Evolutionary conservation across 1,140 invertebrate species (phyloP), one percentile per base, ranked within the genome.

Genomic region (Argopecten irradians): DNA sequence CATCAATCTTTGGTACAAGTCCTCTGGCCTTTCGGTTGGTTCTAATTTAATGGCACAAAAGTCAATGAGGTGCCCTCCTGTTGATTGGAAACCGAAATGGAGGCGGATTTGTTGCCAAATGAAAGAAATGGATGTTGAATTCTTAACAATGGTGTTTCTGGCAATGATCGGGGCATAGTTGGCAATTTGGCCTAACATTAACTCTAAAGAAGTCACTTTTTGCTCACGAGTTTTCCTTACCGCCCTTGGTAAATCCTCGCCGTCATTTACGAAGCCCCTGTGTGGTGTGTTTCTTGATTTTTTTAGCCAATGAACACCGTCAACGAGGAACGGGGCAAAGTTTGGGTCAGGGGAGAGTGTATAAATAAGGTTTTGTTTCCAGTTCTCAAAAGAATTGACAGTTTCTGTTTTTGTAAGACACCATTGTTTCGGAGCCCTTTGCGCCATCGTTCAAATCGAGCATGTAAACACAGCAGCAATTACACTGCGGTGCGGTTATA

Each of bases 81-180:
- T 87, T 28, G 85, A 55, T 34, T 90, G 90, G 41, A 91, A 91
- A 0, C 89, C 86, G 34, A 85, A 91, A 83, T 91, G 89, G 14
- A 91, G 82, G 8, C 87, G 41, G 3, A 91, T 88, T 2, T 19
- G 34, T 87, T 91, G 82, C 89, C 89, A 89, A 34, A 88, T 87
- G 82, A 35, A 35, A 22, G 82, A 19, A 34, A 88, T 82, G 35
- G 85, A 92, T 71, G 84, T 91, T 87, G 87, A 93, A 43, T 55
- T 90, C 46, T 86, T 86, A 0, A 86, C 85, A n/a, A 86, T 86
- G 8, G 85, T 55, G n/a, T 28, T 41, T 16, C 85, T 22, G 19
- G 84, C 41, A 19, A 88, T 89, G 7, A 87, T 43, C 11, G 89
- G 85, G 34, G 82, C 87, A 34, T 87, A 89, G 34, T 89, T 87